Conservation (phyloP, 1,140 invertebrate genomes). For the Cepaea nemoralis region DNA sequence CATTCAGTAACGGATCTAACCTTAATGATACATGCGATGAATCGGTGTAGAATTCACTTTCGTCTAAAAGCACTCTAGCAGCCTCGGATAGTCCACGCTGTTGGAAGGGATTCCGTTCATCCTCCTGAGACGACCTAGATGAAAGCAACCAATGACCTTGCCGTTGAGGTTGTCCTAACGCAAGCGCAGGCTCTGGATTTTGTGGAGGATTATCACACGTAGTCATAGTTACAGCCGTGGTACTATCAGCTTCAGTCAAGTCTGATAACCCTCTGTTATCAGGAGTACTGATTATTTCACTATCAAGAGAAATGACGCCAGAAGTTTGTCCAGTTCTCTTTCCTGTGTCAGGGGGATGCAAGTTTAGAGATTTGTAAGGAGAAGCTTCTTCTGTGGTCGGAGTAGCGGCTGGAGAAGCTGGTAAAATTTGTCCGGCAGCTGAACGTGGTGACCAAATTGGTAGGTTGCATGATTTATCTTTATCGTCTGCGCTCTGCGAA, state of each 20-base stretch:
- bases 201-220: not conserved
- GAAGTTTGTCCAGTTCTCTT: not conserved
- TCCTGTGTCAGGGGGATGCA: not conserved
- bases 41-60: not conserved
- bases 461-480: not conserved
- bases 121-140: not conserved
- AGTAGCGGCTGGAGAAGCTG: not conserved
- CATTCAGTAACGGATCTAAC: not conserved
- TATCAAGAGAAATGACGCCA: not conserved
- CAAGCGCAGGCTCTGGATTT: not conserved
- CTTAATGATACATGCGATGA: not conserved
- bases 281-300: not conserved
- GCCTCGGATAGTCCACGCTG: not conserved
- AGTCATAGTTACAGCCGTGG: not conserved
- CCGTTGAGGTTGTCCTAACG: not conserved
- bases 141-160: not conserved
- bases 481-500: conserved; percentile 23
- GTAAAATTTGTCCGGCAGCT: not conserved
- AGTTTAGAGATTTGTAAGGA: not conserved
- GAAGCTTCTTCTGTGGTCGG: not conserved
- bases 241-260: not conserved
- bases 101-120: not conserved
- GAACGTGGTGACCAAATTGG: not conserved
- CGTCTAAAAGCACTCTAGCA: not conserved
- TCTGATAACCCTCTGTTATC: not conserved